Base-by-base conservation (phyloP, 1,140 invertebrate species). In the Drosophila sp. region DNA sequence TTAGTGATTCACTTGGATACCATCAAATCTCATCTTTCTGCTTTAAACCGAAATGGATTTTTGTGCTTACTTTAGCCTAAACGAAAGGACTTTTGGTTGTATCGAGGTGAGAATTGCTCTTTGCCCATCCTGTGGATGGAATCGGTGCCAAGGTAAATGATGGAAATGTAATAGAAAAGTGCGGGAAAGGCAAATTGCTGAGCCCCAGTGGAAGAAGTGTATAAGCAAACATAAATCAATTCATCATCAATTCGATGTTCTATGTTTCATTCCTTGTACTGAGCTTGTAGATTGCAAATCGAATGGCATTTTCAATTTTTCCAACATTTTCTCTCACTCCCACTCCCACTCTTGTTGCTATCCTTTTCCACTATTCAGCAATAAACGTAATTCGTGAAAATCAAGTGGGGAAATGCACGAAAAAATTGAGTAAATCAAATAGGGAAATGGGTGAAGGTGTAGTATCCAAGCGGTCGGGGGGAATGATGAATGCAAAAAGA, bases 301-400 rank as follows among this genome's bases (percentile, higher is more conserved):
- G 76, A 71, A 72, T 79, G 61, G 57, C 66, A 76, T 79, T 79
- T 77, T 70, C 70, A 77, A 77, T 77, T 77, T 79, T 73, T 11
- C n/a, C 29, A 7, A 35, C 27, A 7, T 27, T 25, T 44, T 56
- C 41, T 30, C 8, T 30, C 32, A 30, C 47, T 57, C 56, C 38
- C 54, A 4, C 30, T 54, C 60, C 40, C 30, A 60, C 7, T 25
- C 23, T 10, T 27, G 2, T 27, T 17, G 44, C 23, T 50, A 50
- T 50, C 44, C 44, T 44, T 44, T 57, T 44, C 25, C 17, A 63
- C 68, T 72, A 44, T 65, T 60, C 66, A 60, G 67, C 61, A 66
- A 77, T 78, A 67, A 73, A 73, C 66, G 66, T 73, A 77, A 77
- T 77, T 72, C 65, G 72, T 69, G 57, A 79, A 71, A 76, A 79